Evolutionary conservation across 2,888 invertebrate species (phyloP).

Genomic region (Cephus nigrinus): DNA sequence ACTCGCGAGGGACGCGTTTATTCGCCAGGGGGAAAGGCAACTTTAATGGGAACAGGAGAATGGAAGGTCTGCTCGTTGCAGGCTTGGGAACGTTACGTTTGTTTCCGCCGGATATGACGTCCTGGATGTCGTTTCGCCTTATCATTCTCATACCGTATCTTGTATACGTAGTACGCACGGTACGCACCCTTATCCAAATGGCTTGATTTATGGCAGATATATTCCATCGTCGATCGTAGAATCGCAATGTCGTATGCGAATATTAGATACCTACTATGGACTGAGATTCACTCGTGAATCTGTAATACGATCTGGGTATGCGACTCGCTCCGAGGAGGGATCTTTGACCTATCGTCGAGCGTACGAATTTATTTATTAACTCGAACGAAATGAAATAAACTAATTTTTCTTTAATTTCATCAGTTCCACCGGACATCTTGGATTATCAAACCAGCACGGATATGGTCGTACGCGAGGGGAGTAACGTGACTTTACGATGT

Average conservation of each 20-base stretch:
- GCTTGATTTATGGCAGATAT: conserved; percentile 41
- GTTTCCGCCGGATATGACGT: conserved; percentile 46
- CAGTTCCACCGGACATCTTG: conserved; percentile 87
- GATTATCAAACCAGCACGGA: conserved; percentile 87
- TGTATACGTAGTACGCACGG: not conserved
- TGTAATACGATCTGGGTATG: not conserved
- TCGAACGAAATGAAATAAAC: not conserved
- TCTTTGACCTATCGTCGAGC: not conserved
- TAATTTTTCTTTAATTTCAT: conserved; percentile 11
- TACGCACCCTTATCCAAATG: conserved; percentile 14
- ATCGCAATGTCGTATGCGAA: not conserved
- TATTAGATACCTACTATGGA: not conserved
- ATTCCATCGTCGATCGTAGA: conserved; percentile 12
- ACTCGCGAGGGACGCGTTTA: conserved; percentile 54
- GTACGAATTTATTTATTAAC: not conserved
- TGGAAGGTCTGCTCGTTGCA: conserved; percentile 15
- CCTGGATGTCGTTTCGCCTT: conserved; percentile 46
- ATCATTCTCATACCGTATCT: conserved; percentile 30
- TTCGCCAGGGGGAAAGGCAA: conserved; percentile 9
- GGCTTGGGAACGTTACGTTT: conserved; percentile 26
- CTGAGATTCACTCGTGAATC: not conserved
- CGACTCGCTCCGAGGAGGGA: not conserved
- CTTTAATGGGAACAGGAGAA: conserved; percentile 12
- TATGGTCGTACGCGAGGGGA: conserved; percentile 88
- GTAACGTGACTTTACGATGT: conserved; percentile 85